These are phyloP conservation scores for Cheilosia vulpina DNA, from an alignment of 2,888 invertebrate species.

Conservation along the genomic window DNA sequence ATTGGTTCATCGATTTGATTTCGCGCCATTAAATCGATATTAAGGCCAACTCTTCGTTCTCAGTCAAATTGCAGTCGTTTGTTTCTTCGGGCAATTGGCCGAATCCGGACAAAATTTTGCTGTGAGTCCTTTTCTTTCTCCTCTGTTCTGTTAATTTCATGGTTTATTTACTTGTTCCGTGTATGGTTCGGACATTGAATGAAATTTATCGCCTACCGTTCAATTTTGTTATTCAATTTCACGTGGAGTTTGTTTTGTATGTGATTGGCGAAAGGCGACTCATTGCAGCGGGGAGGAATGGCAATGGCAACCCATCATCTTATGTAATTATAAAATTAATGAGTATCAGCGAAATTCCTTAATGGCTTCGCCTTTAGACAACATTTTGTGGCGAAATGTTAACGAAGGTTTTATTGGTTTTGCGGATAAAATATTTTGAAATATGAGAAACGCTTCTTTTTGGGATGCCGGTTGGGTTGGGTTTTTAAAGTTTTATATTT, in stretches of 20 bases:
- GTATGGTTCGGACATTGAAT: slow-evolving; percentile 29
- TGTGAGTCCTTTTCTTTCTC: neutral
- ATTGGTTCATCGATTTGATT: neutral
- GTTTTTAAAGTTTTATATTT: neutral
- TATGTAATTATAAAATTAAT: slow-evolving; percentile 58
- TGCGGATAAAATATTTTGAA: neutral
- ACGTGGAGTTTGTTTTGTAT: slow-evolving; percentile 2
- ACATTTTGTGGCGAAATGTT: slow-evolving; percentile 24
- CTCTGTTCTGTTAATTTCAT: slow-evolving; percentile 55
- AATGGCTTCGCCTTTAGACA: slow-evolving; percentile 33
- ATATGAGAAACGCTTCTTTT: slow-evolving; percentile 1
- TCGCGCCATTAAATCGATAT: slow-evolving; percentile 33
- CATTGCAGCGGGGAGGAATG: no score
- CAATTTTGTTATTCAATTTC: slow-evolving; percentile 50
- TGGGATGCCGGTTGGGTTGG: neutral
- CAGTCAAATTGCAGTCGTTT: slow-evolving; percentile 12
- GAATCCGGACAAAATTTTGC: neutral
- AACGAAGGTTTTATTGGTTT: slow-evolving; percentile 10
- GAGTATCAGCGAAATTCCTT: slow-evolving; percentile 41
- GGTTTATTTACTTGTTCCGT: slow-evolving; percentile 51
- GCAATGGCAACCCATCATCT: neutral
- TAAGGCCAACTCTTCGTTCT: neutral
- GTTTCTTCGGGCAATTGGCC: slow-evolving; percentile 9
- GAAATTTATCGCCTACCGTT: slow-evolving; percentile 50
- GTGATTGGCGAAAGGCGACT: no score